These are phyloP conservation scores for Mycetomoellerius zeteki DNA, from an alignment of 1,140 invertebrate species.

Conservation along the genomic window DNA sequence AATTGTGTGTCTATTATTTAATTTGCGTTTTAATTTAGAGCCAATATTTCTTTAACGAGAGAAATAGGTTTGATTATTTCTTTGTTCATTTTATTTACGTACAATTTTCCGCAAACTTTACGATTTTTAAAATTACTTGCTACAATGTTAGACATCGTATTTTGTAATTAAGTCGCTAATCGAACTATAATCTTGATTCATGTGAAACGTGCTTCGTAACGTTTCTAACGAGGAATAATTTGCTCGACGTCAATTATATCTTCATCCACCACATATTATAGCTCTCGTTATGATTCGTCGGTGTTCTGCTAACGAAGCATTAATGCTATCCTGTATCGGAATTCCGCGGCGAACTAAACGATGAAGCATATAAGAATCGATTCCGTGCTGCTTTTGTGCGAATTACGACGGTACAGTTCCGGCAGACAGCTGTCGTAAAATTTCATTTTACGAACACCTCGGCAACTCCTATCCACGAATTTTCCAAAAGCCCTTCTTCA, in stretches of 20 bases:
- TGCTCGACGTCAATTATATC: conserved; percentile 38
- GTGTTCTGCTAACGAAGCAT: conserved; percentile 21
- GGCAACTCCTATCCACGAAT: conserved; percentile 34
- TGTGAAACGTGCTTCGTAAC: background rate
- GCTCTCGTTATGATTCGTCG: background rate
- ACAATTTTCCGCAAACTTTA: background rate
- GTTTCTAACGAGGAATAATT: conserved; percentile 42
- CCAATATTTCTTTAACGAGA: conserved; percentile 1
- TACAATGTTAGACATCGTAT: background rate
- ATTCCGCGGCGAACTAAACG: background rate
- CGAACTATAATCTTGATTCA: background rate
- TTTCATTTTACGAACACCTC: conserved; percentile 44
- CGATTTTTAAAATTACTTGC: background rate
- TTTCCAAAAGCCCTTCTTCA: conserved; percentile 35
- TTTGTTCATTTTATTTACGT: background rate
- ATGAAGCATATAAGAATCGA: conserved; percentile 32
- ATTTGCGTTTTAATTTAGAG: background rate
- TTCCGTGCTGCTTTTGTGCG: conserved; percentile 14
- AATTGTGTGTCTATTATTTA: background rate
- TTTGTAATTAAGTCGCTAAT: background rate
- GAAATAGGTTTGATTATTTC: background rate
- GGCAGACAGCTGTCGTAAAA: conserved; percentile 35
- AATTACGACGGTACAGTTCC: conserved; percentile 26
- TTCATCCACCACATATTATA: conserved; percentile 32
- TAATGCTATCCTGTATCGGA: background rate